Base-by-base conservation (phyloP, 2,797 vertebrate species). In the Phataginus tetradactyla region DNA sequence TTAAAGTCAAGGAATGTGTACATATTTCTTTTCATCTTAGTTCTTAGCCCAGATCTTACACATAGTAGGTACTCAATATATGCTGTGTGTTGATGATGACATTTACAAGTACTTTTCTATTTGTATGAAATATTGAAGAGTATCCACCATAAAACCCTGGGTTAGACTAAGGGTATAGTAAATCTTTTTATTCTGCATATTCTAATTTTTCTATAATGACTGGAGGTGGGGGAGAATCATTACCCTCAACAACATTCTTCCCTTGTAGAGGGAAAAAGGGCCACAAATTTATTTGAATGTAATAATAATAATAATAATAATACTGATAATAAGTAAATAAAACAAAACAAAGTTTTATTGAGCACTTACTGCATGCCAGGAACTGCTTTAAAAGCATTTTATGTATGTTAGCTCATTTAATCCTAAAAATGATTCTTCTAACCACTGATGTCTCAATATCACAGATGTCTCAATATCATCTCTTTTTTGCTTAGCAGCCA, bases 401-500 rank as follows among this genome's bases (percentile, higher is more conserved):
- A 45, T 11, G 18, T 25, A 3, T 96, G 14, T 91, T 84, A 86
- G 39, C 7, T 95, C 37, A 87, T 57, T 88, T 79, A 79, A 92
- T 86, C 23, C 32, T 92, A 79, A 86, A 89, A 51, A 37, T 37
- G 17, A 66, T 64, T 89, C 55, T 93, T 79, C 29, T 69, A 80
- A 55, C 37, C 57, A 71, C 27, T 77, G 39, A 25, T 64, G 29
- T 86, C 51, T 93, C 80, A 6, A 39, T 39, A 39, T 45, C 9
- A 45, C 45, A 45, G 45, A 45, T 45, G 45, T 45, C 45, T 45
- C 45, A 45, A 45, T 45, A 45, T 45, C 45, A 45, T 45, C 45
- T 45, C 8, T 45, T 45, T 45, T 45, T 45, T 45, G 98, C 98
- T 99, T 99, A 99, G 98, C 99, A 99, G 99, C 99, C 99, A 99